Base-by-base conservation (phyloP, 2,797 vertebrate genomes). In the Adrianichthys oophorus region DNA sequence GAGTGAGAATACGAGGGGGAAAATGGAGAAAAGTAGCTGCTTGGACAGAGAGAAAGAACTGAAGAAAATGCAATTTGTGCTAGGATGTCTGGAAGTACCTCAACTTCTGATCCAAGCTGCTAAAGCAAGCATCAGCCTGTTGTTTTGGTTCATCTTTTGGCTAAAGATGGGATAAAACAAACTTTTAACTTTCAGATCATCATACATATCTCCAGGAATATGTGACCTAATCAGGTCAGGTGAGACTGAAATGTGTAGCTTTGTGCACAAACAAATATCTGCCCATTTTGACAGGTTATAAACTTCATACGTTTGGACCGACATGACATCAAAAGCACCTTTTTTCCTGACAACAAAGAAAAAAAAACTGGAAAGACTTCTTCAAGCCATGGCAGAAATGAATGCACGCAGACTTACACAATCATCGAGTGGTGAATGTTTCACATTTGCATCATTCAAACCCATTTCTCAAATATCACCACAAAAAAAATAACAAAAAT, bases 261-360 rank as follows among this genome's bases (percentile, higher is more conserved):
- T 55, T 61, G 48, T 52, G 60, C 51, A 53, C 40, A 70, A 45
- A 55, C 55, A 50, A 24, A 72, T 37, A 52, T 16, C 58, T 41
- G 48, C n/a, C n/a, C 64, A 59, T 43, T 47, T 41, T 41, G 45
- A 48, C 29, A 52, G 49, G 43, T 54, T 44, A 18, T 26, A 67
- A 60, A 74, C 51, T 61, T 60, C 54, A 75, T 50, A 61, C 58
- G 69, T 52, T 71, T 29, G 58, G 6, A 66, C 48, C 45, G 49
- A 62, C 51, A 75, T 57, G 66, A 68, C 55, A 78, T 29, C 14
- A 41, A 70, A 72, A 74, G 26, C 74, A 78, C 68, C 70, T 40
- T 69, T 72, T 4, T 55, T 42, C 40, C 48, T 71, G 23, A 43
- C 15, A 23, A 41, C 54, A 68, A 48, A 16, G 57, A 65, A 59